Base-by-base conservation (phyloP, 2,113 vertebrate genomes). In the Gasterosteus nipponicus region DNA sequence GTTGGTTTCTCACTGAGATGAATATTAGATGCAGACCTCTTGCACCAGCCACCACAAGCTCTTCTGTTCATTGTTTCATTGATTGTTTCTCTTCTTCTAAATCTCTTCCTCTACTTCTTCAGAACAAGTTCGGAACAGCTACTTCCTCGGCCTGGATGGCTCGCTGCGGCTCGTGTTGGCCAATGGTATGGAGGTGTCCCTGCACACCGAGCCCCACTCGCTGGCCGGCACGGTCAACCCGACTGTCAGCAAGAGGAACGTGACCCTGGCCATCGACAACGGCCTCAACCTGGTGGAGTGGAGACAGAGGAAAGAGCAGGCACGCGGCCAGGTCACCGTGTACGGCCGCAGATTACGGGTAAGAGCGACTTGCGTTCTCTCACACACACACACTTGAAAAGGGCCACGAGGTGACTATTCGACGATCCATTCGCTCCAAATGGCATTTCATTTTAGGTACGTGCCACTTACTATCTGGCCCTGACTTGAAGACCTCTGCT, bases 81-180 rank as follows among this genome's bases (percentile, higher is more conserved):
- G 70, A 75, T 73, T 63, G 68, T 77, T 78, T 76, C 35, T 54
- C 33, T 73, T 47, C 14, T 61, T 75, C 35, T 64, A 60, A 56
- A 60, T 3, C 1, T 79, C 76, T 66, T 41, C 14, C 26, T 62
- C 62, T 60, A 9, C 29, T 6, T 78, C 75, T 62, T 68, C 90
- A 99, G 98, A 99, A 86, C 98, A 99, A 95, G 97, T 99, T 49
- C 95, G 96, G 49, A 99, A 99, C 94, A 99, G 97, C 89, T 99
- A 99, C 87, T 98, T 97, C 92, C 96, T 99, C 0, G 97, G 97
- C 0, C 95, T 97, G 0, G 98, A 99, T 0, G 97, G 98, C 19
- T 98, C 98, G 0, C 93, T 99, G 86, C 91, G 96, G 6, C 92
- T 99, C 61, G 96, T 99, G 73, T 89, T 99, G 1, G 97, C 97